A percentile compares a stretch with the other conserved stretches of the same genome.
Conservation (phyloP, 2,797 vertebrate genomes). For the Chelonia mydas region DNA sequence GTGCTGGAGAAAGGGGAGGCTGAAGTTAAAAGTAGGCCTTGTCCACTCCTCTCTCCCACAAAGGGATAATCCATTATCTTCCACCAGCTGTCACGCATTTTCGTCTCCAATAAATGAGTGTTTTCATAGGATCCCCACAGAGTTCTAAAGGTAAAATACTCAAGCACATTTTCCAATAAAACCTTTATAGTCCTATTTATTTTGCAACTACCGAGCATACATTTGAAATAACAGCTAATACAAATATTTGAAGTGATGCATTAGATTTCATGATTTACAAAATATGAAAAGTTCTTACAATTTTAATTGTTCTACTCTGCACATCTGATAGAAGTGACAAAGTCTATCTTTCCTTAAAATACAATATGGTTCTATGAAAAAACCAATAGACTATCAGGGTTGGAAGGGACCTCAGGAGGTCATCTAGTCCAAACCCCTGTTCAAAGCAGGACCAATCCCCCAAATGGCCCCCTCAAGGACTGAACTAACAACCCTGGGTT, state of each 20-base stretch:
- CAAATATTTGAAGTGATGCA: not conserved
- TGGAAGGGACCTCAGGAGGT: too few relatives aligned
- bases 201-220: not conserved
- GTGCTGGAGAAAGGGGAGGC: conserved; percentile 56
- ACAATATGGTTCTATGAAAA: not conserved
- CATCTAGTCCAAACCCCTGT: too few relatives aligned
- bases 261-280: not conserved
- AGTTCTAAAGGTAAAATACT: conserved; percentile 46
- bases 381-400: too few relatives aligned
- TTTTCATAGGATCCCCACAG: conserved; percentile 4
- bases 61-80: conserved; percentile 83
- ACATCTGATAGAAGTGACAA: not conserved
- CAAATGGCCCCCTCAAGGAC: too few relatives aligned
- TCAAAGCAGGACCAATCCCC: too few relatives aligned
- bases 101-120: conserved; percentile 18
- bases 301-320: fast-evolving
- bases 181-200: not conserved
- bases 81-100: conserved; percentile 81
- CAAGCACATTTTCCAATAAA: conserved; percentile 1
- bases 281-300: not conserved
- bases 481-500: too few relatives aligned
- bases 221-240: not conserved
- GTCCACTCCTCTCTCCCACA: conserved; percentile 56
- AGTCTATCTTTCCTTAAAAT: not conserved
- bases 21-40: conserved; percentile 80